phyloP scores from a whole-genome alignment of 2,888 invertebrate species.

The Panzeria rudis region DNA sequence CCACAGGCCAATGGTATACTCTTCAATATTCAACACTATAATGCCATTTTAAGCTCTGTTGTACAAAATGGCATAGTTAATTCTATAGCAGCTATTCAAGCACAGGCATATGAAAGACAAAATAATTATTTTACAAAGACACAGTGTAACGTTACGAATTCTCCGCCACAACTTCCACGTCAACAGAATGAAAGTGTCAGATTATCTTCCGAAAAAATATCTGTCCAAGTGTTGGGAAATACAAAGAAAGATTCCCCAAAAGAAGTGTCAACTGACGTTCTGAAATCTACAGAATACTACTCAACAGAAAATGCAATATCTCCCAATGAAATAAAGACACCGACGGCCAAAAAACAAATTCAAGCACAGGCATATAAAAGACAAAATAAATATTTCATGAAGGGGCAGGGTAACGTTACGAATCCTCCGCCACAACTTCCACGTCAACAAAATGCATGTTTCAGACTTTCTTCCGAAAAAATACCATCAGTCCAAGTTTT shows the following conservation, averaged over 20 bases:
- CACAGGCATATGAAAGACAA: background rate
- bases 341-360: too few species aligned
- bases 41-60: background rate
- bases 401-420: background rate
- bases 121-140: slow-evolving; percentile 20
- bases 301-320: background rate
- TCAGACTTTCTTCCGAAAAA: slow-evolving; percentile 18
- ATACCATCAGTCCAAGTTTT: background rate
- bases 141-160: background rate
- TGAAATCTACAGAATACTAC: background rate
- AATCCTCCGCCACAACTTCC: slow-evolving; percentile 12
- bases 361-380: background rate
- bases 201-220: slow-evolving; percentile 10
- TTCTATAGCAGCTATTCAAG: background rate
- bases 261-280: background rate
- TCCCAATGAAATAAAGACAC: too few species aligned
- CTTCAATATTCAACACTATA: background rate
- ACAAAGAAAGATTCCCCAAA: background rate
- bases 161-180: slow-evolving; percentile 10
- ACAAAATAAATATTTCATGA: slow-evolving; percentile 28
- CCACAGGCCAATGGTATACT: slow-evolving; percentile 55
- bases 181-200: slow-evolving; percentile 13
- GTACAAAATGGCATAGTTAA: slow-evolving; percentile 2
- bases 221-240: background rate
- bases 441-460: slow-evolving; percentile 1